Evolutionary conservation across 1,140 invertebrate species (phyloP), one percentile per base, ranked within the genome.

Genomic region (Apis laboriosa): DNA sequence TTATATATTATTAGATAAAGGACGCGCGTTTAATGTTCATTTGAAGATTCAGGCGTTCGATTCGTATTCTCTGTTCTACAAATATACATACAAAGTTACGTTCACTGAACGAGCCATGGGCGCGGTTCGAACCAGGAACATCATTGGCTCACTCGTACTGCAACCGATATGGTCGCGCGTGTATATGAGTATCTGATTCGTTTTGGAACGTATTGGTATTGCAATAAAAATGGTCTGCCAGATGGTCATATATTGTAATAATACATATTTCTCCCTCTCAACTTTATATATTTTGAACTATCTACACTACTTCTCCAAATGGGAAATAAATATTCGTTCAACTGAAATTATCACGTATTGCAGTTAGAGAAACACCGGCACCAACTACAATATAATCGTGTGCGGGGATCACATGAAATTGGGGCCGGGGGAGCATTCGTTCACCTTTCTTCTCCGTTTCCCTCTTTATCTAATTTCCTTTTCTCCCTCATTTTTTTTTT

Each of bases 211-310:
- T 43, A 28, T 55, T 12, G 55, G 1, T 9, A 17, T 79, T 17
- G 58, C 15, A 43, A 12, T 55, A 43, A 64, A 80, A 43, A 49
- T 80, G 71, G 78, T 75, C 78, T 74, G 71, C n/a, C 71, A 13
- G 34, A 34, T 66, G 70, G 60, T 80, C 77, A 15, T 78, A 13
- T n/a, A 72, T 55, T 1, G 13, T 61, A 43, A 43, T 43, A 43
- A 43, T 43, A 43, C 34, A 43, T 43, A 51, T 66, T 66, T 66
- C 71, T 66, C 51, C 9, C 12, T 9, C 5, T 63, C 3, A 17
- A 19, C 21, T 55, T 9, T 8, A n/a, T 24, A 49, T n/a, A 19
- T 55, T 51, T 7, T n/a, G 43, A 67, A 43, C 34, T 61, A 49
- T 17, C 15, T 19, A 64, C 60, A 7, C 19, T 66, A 21, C 8